phyloP scores from a whole-genome alignment of 2,797 vertebrate genomes.

The Ctenopoma multispine region DNA sequence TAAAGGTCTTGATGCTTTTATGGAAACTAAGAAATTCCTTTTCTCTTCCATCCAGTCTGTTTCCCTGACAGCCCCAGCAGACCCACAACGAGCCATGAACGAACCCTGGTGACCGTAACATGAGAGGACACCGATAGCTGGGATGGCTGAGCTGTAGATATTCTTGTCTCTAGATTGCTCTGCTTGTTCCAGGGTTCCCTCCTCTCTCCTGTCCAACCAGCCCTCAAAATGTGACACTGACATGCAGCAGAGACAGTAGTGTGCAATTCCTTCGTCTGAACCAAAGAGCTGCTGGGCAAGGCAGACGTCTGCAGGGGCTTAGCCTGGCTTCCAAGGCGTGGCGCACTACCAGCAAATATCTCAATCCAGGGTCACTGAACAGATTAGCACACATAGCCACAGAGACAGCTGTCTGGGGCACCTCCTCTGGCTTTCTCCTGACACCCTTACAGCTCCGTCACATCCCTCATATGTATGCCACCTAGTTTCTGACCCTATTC shows the following conservation, averaged over 20 bases:
- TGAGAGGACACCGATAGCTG: constrained; percentile 31
- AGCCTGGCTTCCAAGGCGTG: constrained; percentile 50
- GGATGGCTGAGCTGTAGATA: constrained; percentile 20
- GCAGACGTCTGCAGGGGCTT: constrained; percentile 48
- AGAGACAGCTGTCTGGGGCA: background rate
- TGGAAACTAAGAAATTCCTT: background rate
- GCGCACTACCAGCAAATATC: constrained; percentile 22
- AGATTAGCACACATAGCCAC: constrained; percentile 23
- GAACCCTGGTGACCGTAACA: constrained; percentile 54
- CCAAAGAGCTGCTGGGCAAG: constrained; percentile 14
- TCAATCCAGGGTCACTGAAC: constrained; percentile 43
- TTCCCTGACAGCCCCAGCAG: background rate
- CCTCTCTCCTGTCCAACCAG: constrained; percentile 13
- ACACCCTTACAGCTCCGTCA: background rate
- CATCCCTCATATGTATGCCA: background rate
- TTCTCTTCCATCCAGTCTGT: background rate
- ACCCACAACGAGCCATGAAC: constrained; percentile 20
- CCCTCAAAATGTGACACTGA: background rate
- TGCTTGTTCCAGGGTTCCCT: background rate
- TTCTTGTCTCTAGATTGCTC: constrained; percentile 19
- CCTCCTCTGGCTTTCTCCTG: background rate
- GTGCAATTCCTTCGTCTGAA: constrained; percentile 1
- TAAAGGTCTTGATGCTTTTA: background rate
- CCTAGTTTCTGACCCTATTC: background rate
- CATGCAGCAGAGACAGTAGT: background rate